Evolutionary conservation across 2,113 vertebrate species (phyloP), one percentile per base, ranked within the genome.

Genomic region (Bostrychus sinensis): DNA sequence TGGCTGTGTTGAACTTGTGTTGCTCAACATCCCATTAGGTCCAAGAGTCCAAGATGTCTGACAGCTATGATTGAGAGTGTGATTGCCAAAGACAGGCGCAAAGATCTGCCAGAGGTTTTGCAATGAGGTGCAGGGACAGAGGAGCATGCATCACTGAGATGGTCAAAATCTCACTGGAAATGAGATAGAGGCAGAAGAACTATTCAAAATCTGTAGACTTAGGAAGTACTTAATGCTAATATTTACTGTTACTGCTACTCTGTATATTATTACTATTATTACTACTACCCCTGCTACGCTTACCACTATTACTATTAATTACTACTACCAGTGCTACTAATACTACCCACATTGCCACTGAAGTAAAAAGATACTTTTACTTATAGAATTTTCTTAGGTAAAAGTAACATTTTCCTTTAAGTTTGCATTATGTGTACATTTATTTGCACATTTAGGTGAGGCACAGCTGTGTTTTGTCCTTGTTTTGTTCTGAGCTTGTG

Each of bases 1-100:
- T 67, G 41, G 12, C 50, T 66, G 41, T 43, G 25, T 28, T 66
- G 16, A 43, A 11, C 39, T 42, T 28, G 30, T 51, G 64, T 86
- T 81, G 75, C 81, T 83, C 78, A 77, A 83, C 60, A 61, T 65
- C 41, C 4, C 20, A 10, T 26, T 51, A 9, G 54, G 36, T 67
- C 30, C 57, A 63, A 58, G 37, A 59, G 39, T 75, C 56, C 54
- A 69, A 61, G 46, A 63, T 37, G 23, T 67, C 25, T 53, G 65
- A 69, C 41, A 71, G 41, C 34, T 56, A 41, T 56, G 64, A 64
- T 39, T 19, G 34, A 73, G 37, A 34, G 48, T 34, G 61, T 50
- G 54, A 70, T 62, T 73, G 56, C 50, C 41, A 68, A 51, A 73
- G 42, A 71, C 19, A 62, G 65, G 58, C 34, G 22, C 9, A 48